Evolutionary conservation across 1,140 invertebrate species (phyloP), one percentile per base, ranked within the genome.

Genomic region (Zaprionus ghesquierei): DNA sequence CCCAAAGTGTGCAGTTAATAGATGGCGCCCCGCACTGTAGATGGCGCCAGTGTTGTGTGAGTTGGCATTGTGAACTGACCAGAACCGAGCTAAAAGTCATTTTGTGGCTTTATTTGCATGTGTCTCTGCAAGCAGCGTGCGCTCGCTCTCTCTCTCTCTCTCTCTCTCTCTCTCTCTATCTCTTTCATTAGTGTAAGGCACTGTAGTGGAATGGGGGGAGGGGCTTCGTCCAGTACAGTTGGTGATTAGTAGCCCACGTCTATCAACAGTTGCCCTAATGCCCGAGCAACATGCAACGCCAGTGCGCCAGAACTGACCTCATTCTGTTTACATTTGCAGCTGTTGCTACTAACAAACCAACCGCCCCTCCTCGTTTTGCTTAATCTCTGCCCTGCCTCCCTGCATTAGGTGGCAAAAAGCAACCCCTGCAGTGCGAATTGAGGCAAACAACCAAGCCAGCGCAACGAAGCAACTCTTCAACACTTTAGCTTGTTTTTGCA

Each of bases 251-350:
- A 68, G 79, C 54, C 46, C 56, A 79, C 72, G 84, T 87, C 82
- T 79, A 87, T 87, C 82, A 87, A 87, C 84, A 87, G 82, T 82
- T 89, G 77, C 79, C 65, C 82, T 87, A 87, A 89, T 87, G 82
- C 71, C 79, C 71, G 23, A 71, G 72, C 84, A 89, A 87, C 82
- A 87, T 87, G 84, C 82, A 89, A 89, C 64, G 78, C 56, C 51
- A 78, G 35, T 29, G 9, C 27, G 8, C 29, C 20, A 62, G 61
- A 66, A 87, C 72, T 89, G 82, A 87, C 82, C 82, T 77, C 79
- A 87, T 89, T 87, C 64, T 79, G 72, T 89, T 82, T 87, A 65
- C 75, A 79, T 62, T 82, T 81, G 84, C 82, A 89, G 82, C 76
- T 89, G 82, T 82, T 82, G 82, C 82, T 63, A 66, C 50, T 35